Evolutionary conservation across 2,888 invertebrate genomes (phyloP).

Genomic region (Dasysyrphus tricinctus): DNA sequence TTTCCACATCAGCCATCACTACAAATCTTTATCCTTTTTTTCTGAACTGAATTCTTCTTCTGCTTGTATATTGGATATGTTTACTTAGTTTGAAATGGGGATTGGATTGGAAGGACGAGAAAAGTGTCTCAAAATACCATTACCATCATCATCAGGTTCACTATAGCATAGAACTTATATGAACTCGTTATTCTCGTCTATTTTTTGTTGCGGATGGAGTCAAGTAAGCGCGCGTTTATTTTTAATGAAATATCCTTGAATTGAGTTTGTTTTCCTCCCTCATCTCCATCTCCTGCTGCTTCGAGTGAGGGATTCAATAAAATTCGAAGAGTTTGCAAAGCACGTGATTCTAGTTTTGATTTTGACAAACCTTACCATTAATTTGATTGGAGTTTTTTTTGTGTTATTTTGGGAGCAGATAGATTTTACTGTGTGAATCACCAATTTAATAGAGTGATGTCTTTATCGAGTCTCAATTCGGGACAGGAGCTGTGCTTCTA

Average conservation of each 20-base stretch:
- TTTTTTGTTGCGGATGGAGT: constrained; percentile 38
- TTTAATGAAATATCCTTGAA: constrained; percentile 65
- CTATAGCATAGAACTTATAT: constrained; percentile 22
- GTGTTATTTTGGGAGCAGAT: not conserved
- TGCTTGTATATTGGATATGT: constrained; percentile 31
- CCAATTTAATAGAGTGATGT: constrained; percentile 32
- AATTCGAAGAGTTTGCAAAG: constrained; percentile 28
- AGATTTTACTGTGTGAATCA: constrained; percentile 7
- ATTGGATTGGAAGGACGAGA: constrained; percentile 6
- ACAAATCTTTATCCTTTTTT: constrained; percentile 5
- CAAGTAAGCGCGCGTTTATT: constrained; percentile 33
- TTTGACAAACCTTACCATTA: constrained; percentile 55
- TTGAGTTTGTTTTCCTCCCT: not conserved
- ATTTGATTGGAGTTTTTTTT: constrained; percentile 50
- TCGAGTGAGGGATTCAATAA: constrained; percentile 43
- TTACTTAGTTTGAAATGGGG: constrained; percentile 29
- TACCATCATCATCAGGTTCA: constrained; percentile 40
- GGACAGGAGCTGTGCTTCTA: not conserved
- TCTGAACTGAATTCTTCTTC: not conserved
- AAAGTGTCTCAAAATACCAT: constrained; percentile 54
- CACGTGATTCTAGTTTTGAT: constrained; percentile 44
- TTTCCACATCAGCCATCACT: not conserved
- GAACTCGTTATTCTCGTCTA: constrained; percentile 49
- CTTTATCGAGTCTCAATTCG: constrained; percentile 7
- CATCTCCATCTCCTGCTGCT: not conserved